A percentile compares a stretch with the other conserved stretches of the same genome.
Evolutionary conservation across 2,113 vertebrate species (phyloP).

Genomic region (Labeo rohita): DNA sequence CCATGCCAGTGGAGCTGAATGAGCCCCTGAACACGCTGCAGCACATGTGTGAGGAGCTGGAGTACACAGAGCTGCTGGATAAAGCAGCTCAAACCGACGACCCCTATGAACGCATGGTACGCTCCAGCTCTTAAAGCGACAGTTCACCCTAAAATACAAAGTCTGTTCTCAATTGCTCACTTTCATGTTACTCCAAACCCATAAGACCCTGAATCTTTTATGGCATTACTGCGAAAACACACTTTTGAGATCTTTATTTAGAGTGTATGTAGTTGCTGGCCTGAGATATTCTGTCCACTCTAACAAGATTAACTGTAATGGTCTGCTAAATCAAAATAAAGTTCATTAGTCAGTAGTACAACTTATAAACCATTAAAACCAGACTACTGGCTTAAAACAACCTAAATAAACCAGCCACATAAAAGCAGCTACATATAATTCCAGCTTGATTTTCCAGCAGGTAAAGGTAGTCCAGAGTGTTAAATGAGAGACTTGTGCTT

Average conservation of each 20-base stretch:
- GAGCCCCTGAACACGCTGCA: constrained; percentile 98
- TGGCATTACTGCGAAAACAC: neutral
- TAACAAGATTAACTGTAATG: neutral
- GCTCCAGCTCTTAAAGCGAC: neutral
- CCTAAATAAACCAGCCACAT: neutral
- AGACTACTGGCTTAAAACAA: neutral
- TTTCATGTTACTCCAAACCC: neutral
- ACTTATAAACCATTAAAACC: neutral
- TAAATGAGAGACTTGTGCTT: neutral
- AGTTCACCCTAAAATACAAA: neutral
- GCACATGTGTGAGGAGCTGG: constrained; percentile 96
- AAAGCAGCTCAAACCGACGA: constrained; percentile 93
- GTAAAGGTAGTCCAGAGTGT: neutral
- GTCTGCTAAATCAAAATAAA: neutral
- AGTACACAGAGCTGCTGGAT: constrained; percentile 97
- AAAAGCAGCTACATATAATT: neutral
- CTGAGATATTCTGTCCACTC: no score
- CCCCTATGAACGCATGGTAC: constrained; percentile 96
- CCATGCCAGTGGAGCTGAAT: constrained; percentile 98
- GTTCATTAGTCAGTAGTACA: neutral
- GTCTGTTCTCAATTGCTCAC: neutral
- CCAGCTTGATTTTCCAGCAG: neutral
- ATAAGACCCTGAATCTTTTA: no score
- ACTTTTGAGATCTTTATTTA: neutral
- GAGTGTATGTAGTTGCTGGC: neutral